Evolutionary conservation across 2,113 vertebrate genomes (phyloP).

Genomic region (Pluvianellus socialis): DNA sequence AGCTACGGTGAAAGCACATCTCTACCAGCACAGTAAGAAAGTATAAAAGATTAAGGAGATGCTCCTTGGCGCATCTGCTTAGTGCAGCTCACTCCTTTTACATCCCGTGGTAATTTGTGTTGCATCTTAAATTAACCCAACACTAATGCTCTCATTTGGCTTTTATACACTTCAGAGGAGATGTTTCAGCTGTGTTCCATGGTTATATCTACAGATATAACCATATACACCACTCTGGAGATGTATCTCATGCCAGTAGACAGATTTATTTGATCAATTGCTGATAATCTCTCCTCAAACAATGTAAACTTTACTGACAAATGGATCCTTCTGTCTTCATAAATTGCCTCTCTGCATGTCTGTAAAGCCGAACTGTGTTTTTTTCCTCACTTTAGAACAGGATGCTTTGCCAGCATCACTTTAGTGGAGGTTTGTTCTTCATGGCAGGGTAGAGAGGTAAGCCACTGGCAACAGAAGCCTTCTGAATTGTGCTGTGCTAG

Average conservation of each 20-base stretch:
- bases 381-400: not conserved
- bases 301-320: not conserved
- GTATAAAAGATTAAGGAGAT: conserved; percentile 20
- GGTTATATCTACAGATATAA: not conserved
- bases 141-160: not conserved
- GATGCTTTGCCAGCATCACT: not conserved
- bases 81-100: not conserved
- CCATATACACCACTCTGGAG: not conserved
- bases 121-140: not conserved
- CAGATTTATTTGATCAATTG: not conserved
- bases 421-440: not conserved
- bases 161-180: not conserved
- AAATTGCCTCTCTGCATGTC: not conserved
- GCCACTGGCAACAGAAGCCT: not conserved
- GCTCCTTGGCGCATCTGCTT: not conserved
- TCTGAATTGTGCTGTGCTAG: not conserved
- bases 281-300: not conserved
- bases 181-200: not conserved
- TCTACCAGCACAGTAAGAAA: not conserved
- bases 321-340: not conserved
- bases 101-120: not conserved
- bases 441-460: not conserved
- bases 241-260: not conserved
- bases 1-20: not conserved
- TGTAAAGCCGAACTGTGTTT: not conserved